These are phyloP conservation scores for Momotus momota DNA, from an alignment of 2,797 vertebrate species.

Conservation along the genomic window DNA sequence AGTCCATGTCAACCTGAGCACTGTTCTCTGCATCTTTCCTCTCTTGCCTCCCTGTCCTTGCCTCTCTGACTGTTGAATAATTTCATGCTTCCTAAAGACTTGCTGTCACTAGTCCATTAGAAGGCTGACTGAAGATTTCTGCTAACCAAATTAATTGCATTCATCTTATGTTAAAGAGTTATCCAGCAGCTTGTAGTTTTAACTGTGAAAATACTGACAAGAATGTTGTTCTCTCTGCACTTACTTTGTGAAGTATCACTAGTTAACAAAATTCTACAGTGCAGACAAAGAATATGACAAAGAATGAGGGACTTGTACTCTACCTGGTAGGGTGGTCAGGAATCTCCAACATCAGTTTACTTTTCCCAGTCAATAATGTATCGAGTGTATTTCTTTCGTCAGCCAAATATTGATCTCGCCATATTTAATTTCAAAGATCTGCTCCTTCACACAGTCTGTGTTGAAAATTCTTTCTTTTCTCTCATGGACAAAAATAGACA, in stretches of 20 bases:
- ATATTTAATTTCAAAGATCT: background rate
- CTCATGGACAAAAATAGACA: background rate
- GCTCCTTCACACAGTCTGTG: fast-evolving
- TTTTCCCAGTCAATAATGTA: background rate
- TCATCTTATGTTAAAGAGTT: background rate
- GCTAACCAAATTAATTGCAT: background rate
- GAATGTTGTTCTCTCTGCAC: background rate
- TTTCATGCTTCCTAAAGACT: background rate
- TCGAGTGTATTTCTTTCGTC: background rate
- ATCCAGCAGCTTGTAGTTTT: background rate
- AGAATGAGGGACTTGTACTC: background rate
- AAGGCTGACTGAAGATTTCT: background rate
- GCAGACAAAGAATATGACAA: background rate
- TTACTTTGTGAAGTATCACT: background rate
- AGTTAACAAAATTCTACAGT: background rate
- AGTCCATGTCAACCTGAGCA: background rate
- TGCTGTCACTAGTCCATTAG: background rate
- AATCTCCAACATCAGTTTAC: background rate
- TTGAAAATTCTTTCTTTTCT: background rate
- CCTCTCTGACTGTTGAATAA: background rate
- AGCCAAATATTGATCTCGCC: background rate
- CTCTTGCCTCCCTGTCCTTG: background rate
- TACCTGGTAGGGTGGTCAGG: background rate
- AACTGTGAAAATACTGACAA: background rate
- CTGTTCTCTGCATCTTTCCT: background rate